These are phyloP conservation scores for Tipula confusa DNA, from an alignment of 2,888 invertebrate species.

Conservation along the genomic window DNA sequence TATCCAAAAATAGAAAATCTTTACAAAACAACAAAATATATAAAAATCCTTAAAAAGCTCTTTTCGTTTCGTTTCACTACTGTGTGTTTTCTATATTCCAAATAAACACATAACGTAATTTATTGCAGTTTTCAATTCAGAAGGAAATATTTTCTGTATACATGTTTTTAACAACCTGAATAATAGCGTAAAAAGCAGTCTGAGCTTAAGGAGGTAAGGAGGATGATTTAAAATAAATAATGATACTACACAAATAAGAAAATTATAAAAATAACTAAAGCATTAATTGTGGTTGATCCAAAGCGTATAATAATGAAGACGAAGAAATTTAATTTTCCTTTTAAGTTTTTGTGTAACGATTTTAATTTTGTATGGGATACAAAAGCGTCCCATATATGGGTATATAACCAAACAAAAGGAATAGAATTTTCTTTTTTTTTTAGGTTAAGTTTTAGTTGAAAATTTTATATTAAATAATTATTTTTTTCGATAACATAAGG, in stretches of 20 bases:
- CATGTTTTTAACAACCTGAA: neutral
- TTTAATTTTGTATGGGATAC: neutral
- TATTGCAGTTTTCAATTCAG: neutral
- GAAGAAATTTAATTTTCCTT: neutral
- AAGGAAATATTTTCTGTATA: neutral
- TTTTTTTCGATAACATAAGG: too few species aligned
- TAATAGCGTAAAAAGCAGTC: neutral
- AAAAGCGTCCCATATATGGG: neutral
- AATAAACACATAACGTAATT: neutral
- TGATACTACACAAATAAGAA: too few species aligned
- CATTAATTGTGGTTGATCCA: slow-evolving; percentile 12
- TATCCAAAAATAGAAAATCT: neutral
- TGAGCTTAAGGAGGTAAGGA: neutral
- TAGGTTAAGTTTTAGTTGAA: neutral
- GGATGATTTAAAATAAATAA: neutral
- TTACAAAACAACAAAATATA: neutral
- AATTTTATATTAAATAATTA: neutral
- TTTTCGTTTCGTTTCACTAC: neutral
- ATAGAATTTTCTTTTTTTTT: neutral
- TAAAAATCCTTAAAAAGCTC: neutral
- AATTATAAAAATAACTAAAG: neutral
- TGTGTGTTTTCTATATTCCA: too few species aligned
- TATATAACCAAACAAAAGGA: neutral
- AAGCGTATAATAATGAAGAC: neutral
- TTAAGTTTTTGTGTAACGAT: neutral